Evolutionary conservation across 2,888 invertebrate genomes (phyloP).

Genomic region (Nysson spinosus): DNA sequence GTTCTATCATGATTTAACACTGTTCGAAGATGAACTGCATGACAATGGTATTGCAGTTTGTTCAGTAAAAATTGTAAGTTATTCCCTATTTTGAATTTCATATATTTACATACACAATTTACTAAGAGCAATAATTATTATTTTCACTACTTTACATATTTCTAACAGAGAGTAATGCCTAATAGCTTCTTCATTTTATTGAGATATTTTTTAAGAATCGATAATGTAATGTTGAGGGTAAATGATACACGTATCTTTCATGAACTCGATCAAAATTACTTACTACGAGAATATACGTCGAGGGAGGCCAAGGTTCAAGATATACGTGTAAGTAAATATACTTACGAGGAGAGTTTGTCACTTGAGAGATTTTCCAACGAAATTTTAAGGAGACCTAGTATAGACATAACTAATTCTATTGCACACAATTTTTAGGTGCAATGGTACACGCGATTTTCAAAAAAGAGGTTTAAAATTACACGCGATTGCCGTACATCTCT

Average conservation of each 20-base stretch:
- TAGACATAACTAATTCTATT: too few relatives aligned
- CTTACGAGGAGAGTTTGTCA: too few relatives aligned
- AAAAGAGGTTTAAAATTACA: too few relatives aligned
- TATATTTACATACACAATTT: not conserved
- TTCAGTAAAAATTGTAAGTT: constrained; percentile 95
- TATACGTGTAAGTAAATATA: constrained; percentile 80
- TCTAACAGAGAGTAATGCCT: constrained; percentile 95
- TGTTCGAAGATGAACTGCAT: constrained; percentile 99
- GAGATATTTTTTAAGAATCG: constrained; percentile 95
- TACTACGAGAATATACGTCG: constrained; percentile 90
- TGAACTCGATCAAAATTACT: constrained; percentile 86
- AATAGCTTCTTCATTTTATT: constrained; percentile 93
- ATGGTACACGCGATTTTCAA: too few relatives aligned
- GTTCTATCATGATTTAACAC: constrained; percentile 94
- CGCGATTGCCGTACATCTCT: too few relatives aligned
- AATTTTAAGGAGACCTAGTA: too few relatives aligned
- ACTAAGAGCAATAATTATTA: not conserved
- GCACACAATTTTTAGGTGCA: too few relatives aligned
- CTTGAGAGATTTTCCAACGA: too few relatives aligned
- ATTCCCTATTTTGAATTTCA: not conserved
- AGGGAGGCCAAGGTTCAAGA: constrained; percentile 86
- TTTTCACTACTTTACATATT: constrained; percentile 30
- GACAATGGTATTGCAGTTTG: constrained; percentile 96
- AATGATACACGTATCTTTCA: constrained; percentile 93
- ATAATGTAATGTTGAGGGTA: constrained; percentile 92